Percentiles rank a stretch among this genome's conserved stretches.
These are phyloP conservation scores for Metopia argyrocephala DNA, from an alignment of 2,888 invertebrate species.

Conservation along the genomic window DNA sequence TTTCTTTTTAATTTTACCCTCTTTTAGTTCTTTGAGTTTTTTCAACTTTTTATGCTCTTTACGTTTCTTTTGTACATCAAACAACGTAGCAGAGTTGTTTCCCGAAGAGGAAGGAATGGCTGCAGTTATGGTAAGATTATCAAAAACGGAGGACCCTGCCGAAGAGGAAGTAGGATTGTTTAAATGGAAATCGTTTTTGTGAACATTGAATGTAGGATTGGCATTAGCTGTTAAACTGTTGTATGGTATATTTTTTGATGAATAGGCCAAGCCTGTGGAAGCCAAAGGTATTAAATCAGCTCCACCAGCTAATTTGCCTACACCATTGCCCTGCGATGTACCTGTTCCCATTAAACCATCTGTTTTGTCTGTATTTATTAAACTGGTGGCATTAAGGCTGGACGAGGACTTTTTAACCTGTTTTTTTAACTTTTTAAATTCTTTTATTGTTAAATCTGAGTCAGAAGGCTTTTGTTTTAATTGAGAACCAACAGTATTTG, in stretches of 20 bases:
- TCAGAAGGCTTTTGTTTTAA: slow-evolving; percentile 27
- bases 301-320: slow-evolving; percentile 72
- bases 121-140: slow-evolving; percentile 54
- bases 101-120: slow-evolving; percentile 40
- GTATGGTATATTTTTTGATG: slow-evolving; percentile 69
- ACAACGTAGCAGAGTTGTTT: slow-evolving; percentile 19
- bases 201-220: slow-evolving; percentile 46
- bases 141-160: slow-evolving; percentile 38
- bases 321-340: slow-evolving; percentile 17
- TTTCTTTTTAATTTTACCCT: slow-evolving; percentile 83
- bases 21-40: slow-evolving; percentile 82
- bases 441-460: slow-evolving; percentile 46
- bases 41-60: slow-evolving; percentile 83
- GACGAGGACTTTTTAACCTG: slow-evolving; percentile 52
- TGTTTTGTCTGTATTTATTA: slow-evolving; percentile 40
- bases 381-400: slow-evolving; percentile 24
- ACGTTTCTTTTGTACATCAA: slow-evolving; percentile 65
- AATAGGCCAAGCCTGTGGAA: slow-evolving; percentile 70
- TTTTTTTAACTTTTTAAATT: slow-evolving; percentile 55
- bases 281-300: slow-evolving; percentile 74
- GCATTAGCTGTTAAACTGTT: slow-evolving; percentile 69
- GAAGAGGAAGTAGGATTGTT: neutral
- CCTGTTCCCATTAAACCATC: slow-evolving; percentile 12
- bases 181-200: slow-evolving; percentile 46
- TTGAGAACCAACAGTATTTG: slow-evolving; percentile 17